phyloP scores from a whole-genome alignment of 2,797 vertebrate species.

The Ctenosaura bakeri region DNA sequence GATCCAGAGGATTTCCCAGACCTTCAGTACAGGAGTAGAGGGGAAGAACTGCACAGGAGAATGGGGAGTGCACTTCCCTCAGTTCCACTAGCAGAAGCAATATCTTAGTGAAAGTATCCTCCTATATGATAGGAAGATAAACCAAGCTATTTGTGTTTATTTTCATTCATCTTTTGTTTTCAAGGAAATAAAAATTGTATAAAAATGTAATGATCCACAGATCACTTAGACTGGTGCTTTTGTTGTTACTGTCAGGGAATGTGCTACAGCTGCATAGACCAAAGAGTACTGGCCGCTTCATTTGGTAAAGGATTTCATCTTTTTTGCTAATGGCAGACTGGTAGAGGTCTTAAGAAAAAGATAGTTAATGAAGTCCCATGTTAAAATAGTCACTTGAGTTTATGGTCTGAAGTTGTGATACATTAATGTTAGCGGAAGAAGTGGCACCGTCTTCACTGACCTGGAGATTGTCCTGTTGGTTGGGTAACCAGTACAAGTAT shows the following conservation, averaged over 20 bases:
- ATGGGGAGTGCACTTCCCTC: too few relatives aligned
- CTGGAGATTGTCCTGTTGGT: background rate
- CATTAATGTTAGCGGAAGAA: constrained; percentile 14
- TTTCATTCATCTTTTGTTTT: constrained; percentile 29
- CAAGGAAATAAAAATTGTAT: constrained; percentile 30
- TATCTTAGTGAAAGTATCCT: too few relatives aligned
- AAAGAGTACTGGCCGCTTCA: background rate
- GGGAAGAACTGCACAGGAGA: too few relatives aligned
- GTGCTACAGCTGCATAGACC: background rate
- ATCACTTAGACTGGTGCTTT: background rate
- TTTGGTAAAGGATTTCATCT: background rate
- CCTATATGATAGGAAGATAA: background rate
- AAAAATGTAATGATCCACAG: constrained; percentile 22
- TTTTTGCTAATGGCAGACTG: background rate
- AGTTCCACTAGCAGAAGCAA: too few relatives aligned
- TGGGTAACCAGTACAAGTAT: constrained; percentile 7
- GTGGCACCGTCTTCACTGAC: constrained; percentile 1
- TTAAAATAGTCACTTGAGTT: background rate
- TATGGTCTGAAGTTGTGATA: constrained; percentile 3
- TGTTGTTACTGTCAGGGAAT: constrained; percentile 28
- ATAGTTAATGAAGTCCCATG: constrained; percentile 22
- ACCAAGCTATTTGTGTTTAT: constrained; percentile 50
- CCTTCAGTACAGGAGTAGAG: too few relatives aligned
- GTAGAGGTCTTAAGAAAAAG: constrained; percentile 22
- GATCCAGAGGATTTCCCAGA: too few relatives aligned